Evolutionary conservation across 2,113 vertebrate genomes (phyloP).

Genomic region (Lagenorhynchus albirostris): DNA sequence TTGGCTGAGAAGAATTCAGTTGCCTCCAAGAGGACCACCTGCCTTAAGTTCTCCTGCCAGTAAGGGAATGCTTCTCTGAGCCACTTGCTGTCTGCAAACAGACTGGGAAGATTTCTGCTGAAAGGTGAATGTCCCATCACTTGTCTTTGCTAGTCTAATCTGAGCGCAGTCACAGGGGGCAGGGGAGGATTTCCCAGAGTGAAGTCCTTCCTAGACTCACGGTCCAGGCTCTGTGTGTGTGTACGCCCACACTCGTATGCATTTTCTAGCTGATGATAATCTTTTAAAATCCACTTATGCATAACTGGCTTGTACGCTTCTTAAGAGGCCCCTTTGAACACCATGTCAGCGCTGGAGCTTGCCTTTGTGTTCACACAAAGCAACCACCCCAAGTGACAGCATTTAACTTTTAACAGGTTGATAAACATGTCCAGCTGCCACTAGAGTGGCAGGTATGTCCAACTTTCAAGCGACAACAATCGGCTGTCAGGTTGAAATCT

Average conservation of each 20-base stretch:
- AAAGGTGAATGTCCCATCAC: constrained; percentile 25
- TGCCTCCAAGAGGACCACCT: background rate
- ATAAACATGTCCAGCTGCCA: constrained; percentile 45
- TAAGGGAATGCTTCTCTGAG: background rate
- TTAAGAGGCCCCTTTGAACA: background rate
- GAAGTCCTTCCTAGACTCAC: background rate
- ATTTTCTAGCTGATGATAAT: constrained; percentile 38
- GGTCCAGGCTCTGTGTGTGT: background rate
- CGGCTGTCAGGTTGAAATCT: background rate
- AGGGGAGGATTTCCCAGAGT: background rate
- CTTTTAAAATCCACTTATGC: constrained; percentile 60
- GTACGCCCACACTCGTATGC: background rate
- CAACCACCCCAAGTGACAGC: background rate
- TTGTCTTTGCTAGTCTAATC: background rate
- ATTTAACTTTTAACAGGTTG: constrained; percentile 23
- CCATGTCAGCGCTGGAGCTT: background rate
- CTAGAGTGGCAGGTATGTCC: background rate
- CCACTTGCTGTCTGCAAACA: constrained; percentile 7
- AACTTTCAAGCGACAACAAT: background rate
- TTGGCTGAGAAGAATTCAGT: background rate
- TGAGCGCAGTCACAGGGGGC: background rate
- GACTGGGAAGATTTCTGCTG: background rate
- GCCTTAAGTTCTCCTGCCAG: background rate
- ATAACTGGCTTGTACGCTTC: constrained; percentile 42
- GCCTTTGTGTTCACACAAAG: constrained; percentile 20